Conservation (phyloP, 1,140 invertebrate species). For the Drosophila virilis region DNA sequence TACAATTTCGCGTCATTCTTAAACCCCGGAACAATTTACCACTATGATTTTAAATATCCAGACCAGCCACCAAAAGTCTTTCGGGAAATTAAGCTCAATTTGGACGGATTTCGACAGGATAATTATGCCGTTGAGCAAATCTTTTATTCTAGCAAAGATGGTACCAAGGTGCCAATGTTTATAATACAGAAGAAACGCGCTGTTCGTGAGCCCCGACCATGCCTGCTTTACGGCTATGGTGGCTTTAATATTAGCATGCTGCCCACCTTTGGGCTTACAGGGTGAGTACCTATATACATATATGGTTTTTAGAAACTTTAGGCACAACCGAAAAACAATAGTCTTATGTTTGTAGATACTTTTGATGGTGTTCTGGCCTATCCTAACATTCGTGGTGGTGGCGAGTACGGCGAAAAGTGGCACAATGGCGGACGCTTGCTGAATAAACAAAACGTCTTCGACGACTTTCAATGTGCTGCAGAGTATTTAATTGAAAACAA, state of each 20-base stretch:
- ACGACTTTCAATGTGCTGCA: constrained; percentile 97
- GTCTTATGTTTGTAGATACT: constrained; percentile 94
- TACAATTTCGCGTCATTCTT: constrained; percentile 97
- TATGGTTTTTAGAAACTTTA: not conserved
- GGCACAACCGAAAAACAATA: constrained; percentile 6
- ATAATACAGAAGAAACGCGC: constrained; percentile 93
- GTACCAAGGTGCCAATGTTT: constrained; percentile 98
- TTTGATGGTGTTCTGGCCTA: constrained; percentile 95
- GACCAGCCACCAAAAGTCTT: constrained; percentile 88
- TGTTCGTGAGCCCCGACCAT: constrained; percentile 87
- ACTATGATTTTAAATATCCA: constrained; percentile 90
- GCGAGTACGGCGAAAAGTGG: constrained; percentile 99
- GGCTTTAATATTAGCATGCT: constrained; percentile 97
- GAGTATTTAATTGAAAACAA: constrained; percentile 94
- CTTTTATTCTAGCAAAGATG: constrained; percentile 98
- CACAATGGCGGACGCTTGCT: constrained; percentile 95
- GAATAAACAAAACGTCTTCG: constrained; percentile 99
- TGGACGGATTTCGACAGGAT: constrained; percentile 92
- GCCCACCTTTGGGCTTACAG: constrained; percentile 88
- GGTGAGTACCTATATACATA: constrained; percentile 35
- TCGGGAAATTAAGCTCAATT: constrained; percentile 88
- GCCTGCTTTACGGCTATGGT: constrained; percentile 98
- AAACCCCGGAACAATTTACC: constrained; percentile 94
- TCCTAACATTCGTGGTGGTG: constrained; percentile 98
- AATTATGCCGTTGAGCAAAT: constrained; percentile 95